Conservation (phyloP, 2,113 vertebrate species). For the Bos indicus region DNA sequence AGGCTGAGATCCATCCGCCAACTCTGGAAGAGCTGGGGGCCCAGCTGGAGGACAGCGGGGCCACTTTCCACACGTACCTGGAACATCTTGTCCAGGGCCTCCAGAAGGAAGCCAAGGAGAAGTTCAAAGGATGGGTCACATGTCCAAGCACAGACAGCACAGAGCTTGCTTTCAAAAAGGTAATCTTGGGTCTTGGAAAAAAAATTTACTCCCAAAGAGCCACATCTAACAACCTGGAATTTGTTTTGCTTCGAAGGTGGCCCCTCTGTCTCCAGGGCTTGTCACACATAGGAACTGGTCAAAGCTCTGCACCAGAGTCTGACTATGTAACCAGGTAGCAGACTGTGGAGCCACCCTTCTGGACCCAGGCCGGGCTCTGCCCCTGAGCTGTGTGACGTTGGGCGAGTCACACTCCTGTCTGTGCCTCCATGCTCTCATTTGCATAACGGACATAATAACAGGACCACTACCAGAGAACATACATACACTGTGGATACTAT, state of each 20-base stretch:
- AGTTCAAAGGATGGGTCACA: conserved; percentile 94
- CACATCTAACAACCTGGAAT: neutral
- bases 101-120: conserved; percentile 93
- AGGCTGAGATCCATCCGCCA: conserved; percentile 90
- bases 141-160: conserved; percentile 90
- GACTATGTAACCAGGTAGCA: too few species aligned
- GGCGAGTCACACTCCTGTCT: neutral
- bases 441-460: neutral
- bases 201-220: neutral
- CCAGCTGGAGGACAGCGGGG: conserved; percentile 88
- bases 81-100: conserved; percentile 89
- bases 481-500: neutral
- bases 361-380: neutral
- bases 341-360: neutral
- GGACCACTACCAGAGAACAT: neutral
- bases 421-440: neutral
- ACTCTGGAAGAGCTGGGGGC: conserved; percentile 90
- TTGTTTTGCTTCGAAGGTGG: neutral
- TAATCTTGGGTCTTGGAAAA: conserved; percentile 44
- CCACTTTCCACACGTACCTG: conserved; percentile 86
- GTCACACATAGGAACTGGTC: neutral
- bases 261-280: neutral
- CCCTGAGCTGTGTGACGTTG: neutral
- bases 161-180: conserved; percentile 96
- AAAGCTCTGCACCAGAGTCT: neutral